Evolutionary conservation across 2,113 vertebrate genomes (phyloP).

Genomic region (Psophia crepitans): DNA sequence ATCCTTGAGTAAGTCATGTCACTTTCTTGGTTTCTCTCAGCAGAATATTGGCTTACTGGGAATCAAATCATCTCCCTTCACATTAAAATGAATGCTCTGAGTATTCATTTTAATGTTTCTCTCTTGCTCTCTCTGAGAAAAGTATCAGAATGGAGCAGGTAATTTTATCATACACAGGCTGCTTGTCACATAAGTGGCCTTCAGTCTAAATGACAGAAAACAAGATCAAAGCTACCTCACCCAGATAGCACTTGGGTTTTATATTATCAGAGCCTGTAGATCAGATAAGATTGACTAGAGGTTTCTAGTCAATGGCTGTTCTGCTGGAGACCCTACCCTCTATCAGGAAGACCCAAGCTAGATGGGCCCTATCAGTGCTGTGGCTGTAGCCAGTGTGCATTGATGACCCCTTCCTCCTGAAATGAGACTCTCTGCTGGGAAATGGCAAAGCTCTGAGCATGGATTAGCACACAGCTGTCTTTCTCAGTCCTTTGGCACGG

Average conservation of each 20-base stretch:
- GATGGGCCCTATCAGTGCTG: background rate
- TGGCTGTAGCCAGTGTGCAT: background rate
- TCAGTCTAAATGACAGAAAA: background rate
- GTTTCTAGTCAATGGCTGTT: fast-evolving
- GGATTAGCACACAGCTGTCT: background rate
- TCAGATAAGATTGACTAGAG: background rate
- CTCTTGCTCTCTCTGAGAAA: background rate
- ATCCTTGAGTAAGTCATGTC: background rate
- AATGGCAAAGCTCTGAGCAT: background rate
- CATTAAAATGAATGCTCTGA: background rate
- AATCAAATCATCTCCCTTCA: background rate
- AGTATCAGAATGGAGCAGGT: background rate
- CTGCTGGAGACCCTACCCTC: background rate
- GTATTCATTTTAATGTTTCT: background rate
- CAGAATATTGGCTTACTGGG: background rate
- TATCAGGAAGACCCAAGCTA: background rate
- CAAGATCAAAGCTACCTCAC: background rate
- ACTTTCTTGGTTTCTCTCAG: background rate
- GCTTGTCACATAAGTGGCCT: background rate
- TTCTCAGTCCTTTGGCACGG: background rate
- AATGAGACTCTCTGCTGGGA: background rate
- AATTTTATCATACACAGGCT: background rate
- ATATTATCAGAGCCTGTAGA: background rate
- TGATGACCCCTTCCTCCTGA: background rate
- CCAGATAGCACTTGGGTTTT: background rate